Base-by-base conservation (phyloP, 1,140 invertebrate species). In the Sycophaga agraensis region DNA sequence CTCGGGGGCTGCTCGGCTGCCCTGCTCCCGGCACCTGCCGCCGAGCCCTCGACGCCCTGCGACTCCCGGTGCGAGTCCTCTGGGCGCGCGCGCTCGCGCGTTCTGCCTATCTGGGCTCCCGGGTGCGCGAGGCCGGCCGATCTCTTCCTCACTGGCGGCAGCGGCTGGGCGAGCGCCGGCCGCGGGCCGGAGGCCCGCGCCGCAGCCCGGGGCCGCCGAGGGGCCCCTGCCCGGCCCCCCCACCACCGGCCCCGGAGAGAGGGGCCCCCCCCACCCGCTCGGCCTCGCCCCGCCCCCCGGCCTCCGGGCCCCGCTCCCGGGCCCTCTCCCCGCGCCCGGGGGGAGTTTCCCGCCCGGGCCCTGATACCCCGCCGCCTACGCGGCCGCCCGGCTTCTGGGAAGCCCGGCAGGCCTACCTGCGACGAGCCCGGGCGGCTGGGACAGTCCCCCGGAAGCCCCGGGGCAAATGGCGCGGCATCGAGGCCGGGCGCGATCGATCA, bases 21-120 rank as follows among this genome's bases (percentile, higher is more conserved):
- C 40, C 28, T 28, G 28, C 17, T 35, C 9, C 28, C 51, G 56
- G 53, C 39, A 50, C 45, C 65, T 59, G 62, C 53, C 59, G 53
- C 51, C 37, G n/a, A 12, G 39, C 34, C 8, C 43, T 49, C 31
- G 5, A 43, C 12, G 12, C 31, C 35, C 21, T 28, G 58, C 56
- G 56, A 37, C 16, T 46, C n/a, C n/a, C n/a, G 56, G 59, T 64
- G 56, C 55, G 51, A n/a, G n/a, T n/a, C n/a, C n/a, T n/a, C n/a
- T n/a, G n/a, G n/a, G n/a, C n/a, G n/a, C n/a, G n/a, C 60, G 58
- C 58, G 49, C 66, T 59, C 58, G 48, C 26, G 40, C 59, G 58
- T 16, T 64, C 58, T 45, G 51, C 65, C 64, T 66, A 61, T 64
- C 5, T 11, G 4, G 28, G 5, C 28, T 4, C 28, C 5, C 28